A percentile compares a stretch with the other conserved stretches of the same genome.
These are phyloP conservation scores for Myzus persicae DNA, from an alignment of 1,140 invertebrate species.

Conservation along the genomic window DNA sequence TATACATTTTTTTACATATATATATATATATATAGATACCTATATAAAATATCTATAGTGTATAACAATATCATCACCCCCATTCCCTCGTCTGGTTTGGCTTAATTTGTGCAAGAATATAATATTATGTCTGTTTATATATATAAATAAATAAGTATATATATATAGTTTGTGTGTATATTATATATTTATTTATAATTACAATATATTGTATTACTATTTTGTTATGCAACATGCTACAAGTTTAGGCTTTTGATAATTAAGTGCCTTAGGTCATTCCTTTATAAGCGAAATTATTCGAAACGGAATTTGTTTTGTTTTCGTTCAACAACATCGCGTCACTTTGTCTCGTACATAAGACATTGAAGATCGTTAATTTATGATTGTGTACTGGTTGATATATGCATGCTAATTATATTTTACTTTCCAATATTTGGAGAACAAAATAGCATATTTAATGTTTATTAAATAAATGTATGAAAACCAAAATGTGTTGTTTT, in stretches of 20 bases:
- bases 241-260: slow-evolving; percentile 52
- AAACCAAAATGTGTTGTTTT: slow-evolving; percentile 14
- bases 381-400: slow-evolving; percentile 43
- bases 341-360: slow-evolving; percentile 40
- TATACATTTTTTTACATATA: background rate
- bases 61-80: background rate
- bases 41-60: background rate
- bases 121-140: slow-evolving; percentile 34
- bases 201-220: slow-evolving; percentile 18
- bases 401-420: slow-evolving; percentile 57
- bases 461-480: slow-evolving; percentile 57
- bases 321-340: slow-evolving; percentile 33
- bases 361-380: slow-evolving; percentile 23
- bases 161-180: slow-evolving; percentile 13
- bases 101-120: slow-evolving; percentile 34
- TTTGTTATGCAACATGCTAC: slow-evolving; percentile 28
- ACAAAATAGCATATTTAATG: slow-evolving; percentile 49
- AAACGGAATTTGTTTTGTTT: slow-evolving; percentile 50
- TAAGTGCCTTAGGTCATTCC: slow-evolving; percentile 59
- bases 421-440: slow-evolving; percentile 28
- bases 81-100: background rate
- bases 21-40: background rate
- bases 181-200: slow-evolving; percentile 27
- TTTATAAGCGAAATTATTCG: slow-evolving; percentile 42
- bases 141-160: slow-evolving; percentile 8